Evolutionary conservation across 1,140 invertebrate genomes (phyloP), one percentile per base, ranked within the genome.

Genomic region (Musca vetustissima): DNA sequence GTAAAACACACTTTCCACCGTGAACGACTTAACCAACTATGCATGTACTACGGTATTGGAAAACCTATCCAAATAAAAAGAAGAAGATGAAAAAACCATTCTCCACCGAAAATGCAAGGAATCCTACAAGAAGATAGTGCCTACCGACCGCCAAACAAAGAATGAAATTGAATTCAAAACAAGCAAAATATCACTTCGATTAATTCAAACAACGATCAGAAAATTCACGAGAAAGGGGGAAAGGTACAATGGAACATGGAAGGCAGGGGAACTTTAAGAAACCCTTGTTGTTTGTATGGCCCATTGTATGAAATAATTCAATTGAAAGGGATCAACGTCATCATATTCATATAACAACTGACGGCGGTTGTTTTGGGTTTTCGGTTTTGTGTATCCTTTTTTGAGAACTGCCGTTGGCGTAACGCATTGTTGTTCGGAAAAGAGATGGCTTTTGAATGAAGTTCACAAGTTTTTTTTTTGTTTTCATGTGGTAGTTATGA

Each of bases 111-210:
- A 28, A 28, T 3, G 8, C 28, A 28, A 28, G 28, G 8, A 28
- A 28, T 4, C 6, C 36, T 13, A 43, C 7, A 43, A 43, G 4
- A 43, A 7, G 36, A 4, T 43, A 43, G 36, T 4, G 19, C 22
- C 57, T 9, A 15, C 3, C 25, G 57, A 52, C 22, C 57, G 22
- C 22, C 15, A n/a, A 28, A 8, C 11, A n/a, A 61, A 50, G 48
- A 55, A 49, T 47, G 49, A 70, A 70, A 70, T 70, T 70, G 69
- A 70, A 70, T 70, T 67, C 66, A 68, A 66, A 66, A 70, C 69
- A 70, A 70, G 69, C 66, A 48, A 70, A 70, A 70, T 70, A 70
- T 70, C 69, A 70, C 69, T 70, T 70, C 69, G 69, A 70, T 70
- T 70, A 70, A 70, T 70, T 70, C 69, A 70, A 70, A 70, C 69